Conservation (phyloP, 1,140 invertebrate species). For the fruit fly (Drosophila melanogaster) region DNA sequence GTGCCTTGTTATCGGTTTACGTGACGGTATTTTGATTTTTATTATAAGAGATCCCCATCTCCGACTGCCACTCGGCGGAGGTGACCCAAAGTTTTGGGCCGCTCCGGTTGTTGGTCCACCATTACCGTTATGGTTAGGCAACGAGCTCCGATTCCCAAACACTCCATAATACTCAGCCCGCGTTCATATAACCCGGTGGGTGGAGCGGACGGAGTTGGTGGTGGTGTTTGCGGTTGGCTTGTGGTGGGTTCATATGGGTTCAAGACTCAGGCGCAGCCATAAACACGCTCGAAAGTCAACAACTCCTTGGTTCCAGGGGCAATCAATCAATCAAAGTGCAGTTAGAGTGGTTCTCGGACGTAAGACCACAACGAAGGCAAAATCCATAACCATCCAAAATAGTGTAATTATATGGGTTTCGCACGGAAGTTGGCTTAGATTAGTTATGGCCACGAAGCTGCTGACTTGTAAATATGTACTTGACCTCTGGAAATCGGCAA, state of each 20-base stretch:
- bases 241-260: constrained; percentile 68
- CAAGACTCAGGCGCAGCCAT: constrained; percentile 68
- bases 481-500: too few relatives aligned
- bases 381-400: constrained; percentile 17
- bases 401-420: constrained; percentile 6
- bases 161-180: constrained; percentile 66
- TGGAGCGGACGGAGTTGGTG: constrained; percentile 11
- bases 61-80: constrained; percentile 36
- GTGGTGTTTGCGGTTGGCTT: constrained; percentile 66
- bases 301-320: constrained; percentile 32
- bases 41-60: constrained; percentile 42
- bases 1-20: constrained; percentile 76
- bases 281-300: constrained; percentile 58
- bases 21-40: constrained; percentile 79
- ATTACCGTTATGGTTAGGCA: constrained; percentile 76
- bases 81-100: constrained; percentile 57
- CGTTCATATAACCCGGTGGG: constrained; percentile 47
- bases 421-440: not conserved
- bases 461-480: not conserved
- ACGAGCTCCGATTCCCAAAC: constrained; percentile 64
- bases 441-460: not conserved
- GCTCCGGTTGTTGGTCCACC: constrained; percentile 40
- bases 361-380: constrained; percentile 5
- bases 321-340: constrained; percentile 74
- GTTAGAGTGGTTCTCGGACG: constrained; percentile 45